phyloP scores from a whole-genome alignment of 2,797 vertebrate genomes.

The Acanthurus leucopareius region DNA sequence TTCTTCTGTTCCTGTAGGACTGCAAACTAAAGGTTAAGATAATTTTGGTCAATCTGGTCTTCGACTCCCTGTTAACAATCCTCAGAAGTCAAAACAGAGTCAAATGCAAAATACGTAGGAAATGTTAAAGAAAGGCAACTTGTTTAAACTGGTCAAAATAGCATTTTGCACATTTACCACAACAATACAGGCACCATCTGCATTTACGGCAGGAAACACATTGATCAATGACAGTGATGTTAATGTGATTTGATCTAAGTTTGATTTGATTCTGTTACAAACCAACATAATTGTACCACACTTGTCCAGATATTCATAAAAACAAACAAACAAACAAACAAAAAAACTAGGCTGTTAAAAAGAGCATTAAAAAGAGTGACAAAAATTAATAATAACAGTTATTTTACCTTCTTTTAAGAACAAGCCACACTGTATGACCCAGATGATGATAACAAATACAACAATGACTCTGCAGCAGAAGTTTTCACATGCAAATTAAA shows the following conservation, averaged over 20 bases:
- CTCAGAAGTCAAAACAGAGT: constrained; percentile 16
- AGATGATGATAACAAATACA: background rate
- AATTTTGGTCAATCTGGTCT: constrained; percentile 23
- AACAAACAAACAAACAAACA: background rate
- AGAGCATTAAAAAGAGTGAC: background rate
- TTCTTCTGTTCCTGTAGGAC: constrained; percentile 4
- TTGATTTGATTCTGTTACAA: background rate
- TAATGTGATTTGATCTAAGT: background rate
- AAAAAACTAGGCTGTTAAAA: background rate
- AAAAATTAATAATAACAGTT: background rate
- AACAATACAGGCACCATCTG: background rate
- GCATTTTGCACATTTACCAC: background rate
- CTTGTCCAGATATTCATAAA: background rate
- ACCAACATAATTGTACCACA: background rate
- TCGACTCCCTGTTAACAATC: constrained; percentile 4
- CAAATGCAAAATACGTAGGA: background rate
- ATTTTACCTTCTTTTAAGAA: background rate
- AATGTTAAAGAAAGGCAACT: background rate
- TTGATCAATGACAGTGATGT: background rate
- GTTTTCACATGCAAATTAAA: background rate
- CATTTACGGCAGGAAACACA: background rate
- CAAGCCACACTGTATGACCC: too few species aligned
- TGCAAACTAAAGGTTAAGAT: constrained; percentile 22
- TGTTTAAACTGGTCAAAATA: constrained; percentile 6
- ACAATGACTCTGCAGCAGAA: background rate